Conservation (phyloP, 2,888 invertebrate species). For the Gryllus longicercus region DNA sequence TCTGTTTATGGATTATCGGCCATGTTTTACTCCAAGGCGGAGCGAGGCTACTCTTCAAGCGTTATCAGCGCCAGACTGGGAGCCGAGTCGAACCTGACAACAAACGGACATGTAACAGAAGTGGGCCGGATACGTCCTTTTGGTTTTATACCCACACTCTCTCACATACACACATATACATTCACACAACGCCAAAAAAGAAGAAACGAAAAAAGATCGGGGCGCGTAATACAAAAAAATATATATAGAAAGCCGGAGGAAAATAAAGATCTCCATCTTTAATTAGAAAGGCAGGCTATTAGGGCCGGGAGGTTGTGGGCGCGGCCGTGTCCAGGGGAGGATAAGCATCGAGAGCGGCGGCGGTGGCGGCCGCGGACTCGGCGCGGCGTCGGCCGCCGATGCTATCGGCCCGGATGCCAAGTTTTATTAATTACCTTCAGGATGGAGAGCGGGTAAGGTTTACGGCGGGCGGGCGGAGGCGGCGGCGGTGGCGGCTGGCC, state of each 20-base stretch:
- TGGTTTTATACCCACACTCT: neutral
- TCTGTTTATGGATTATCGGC: neutral
- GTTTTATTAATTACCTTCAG: slow-evolving; percentile 30
- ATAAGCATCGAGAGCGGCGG: slow-evolving; percentile 12
- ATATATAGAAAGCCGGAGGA: slow-evolving; percentile 23
- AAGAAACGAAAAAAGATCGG: neutral
- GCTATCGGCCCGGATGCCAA: slow-evolving; percentile 24
- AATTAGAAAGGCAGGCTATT: slow-evolving; percentile 43
- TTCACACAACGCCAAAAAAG: neutral
- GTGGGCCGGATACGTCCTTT: neutral
- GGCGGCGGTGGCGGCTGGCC: neutral
- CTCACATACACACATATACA: neutral
- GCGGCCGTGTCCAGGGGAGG: slow-evolving; percentile 19
- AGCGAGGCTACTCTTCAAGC: neutral
- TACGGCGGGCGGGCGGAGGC: neutral
- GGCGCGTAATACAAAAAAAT: slow-evolving; percentile 17
- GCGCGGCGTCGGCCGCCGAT: neutral
- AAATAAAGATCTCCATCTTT: slow-evolving; percentile 48
- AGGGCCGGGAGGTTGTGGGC: slow-evolving; percentile 22
- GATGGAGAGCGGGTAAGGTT: slow-evolving; percentile 25
- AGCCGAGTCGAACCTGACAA: slow-evolving; percentile 17
- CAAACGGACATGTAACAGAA: neutral
- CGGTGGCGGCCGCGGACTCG: neutral
- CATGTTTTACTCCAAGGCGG: neutral
- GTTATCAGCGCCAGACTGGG: neutral